Conservation (phyloP, 1,140 invertebrate species). For the Drosophila biarmipes region DNA sequence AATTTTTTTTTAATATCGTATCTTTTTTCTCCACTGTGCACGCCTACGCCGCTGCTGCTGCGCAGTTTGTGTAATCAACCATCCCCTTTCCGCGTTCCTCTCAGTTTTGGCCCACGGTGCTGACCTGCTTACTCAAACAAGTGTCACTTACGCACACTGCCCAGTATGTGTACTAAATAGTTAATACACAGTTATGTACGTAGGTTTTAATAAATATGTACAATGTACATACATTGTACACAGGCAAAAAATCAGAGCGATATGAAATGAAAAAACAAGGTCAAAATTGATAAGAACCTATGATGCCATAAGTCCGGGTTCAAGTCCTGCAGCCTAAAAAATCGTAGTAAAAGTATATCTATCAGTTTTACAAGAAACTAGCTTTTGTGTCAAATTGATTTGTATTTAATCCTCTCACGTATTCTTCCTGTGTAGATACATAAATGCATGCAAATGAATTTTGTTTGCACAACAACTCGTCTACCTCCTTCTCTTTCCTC, state of each 20-base stretch:
- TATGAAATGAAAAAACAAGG: not conserved
- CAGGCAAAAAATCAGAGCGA: not conserved
- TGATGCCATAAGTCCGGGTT: not conserved
- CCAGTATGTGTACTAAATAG: conserved; percentile 36
- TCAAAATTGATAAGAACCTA: not conserved
- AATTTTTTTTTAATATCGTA: not conserved
- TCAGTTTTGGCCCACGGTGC: conserved; percentile 18
- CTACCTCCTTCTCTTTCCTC: conserved; percentile 36
- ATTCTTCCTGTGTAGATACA: not conserved
- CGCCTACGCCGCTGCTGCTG: conserved; percentile 61
- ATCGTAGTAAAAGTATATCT: too few relatives aligned
- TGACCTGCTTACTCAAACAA: conserved; percentile 74
- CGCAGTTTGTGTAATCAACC: conserved; percentile 69
- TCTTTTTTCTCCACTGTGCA: conserved; percentile 48
- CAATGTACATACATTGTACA: not conserved
- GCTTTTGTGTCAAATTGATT: too few relatives aligned
- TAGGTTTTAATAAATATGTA: not conserved
- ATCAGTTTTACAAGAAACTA: too few relatives aligned
- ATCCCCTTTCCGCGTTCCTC: conserved; percentile 3
- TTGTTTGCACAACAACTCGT: conserved; percentile 58
- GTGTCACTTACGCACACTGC: conserved; percentile 58
- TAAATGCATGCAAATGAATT: conserved; percentile 16
- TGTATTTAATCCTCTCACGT: not conserved
- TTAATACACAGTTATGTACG: conserved; percentile 9
- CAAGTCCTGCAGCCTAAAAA: not conserved